Evolutionary conservation across 2,113 vertebrate species (phyloP).

Genomic region (Strix aluco): DNA sequence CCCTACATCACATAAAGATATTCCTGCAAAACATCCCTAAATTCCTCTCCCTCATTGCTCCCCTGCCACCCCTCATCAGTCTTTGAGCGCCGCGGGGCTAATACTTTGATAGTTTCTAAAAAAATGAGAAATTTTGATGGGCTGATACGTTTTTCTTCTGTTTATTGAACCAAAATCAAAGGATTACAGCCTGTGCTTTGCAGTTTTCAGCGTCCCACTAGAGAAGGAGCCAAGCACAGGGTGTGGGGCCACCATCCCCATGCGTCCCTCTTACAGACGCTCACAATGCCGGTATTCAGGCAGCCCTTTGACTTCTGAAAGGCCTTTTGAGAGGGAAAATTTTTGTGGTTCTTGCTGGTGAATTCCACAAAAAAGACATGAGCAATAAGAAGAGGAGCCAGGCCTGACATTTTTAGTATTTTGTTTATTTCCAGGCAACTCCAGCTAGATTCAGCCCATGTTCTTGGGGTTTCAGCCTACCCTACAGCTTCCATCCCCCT

Average conservation of each 20-base stretch:
- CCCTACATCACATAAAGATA: too few relatives aligned
- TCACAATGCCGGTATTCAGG: not conserved
- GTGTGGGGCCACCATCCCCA: rapidly evolving
- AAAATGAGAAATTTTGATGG: not conserved
- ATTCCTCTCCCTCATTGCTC: not conserved
- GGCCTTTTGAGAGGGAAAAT: not conserved
- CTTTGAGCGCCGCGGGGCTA: not conserved
- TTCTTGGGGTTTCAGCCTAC: not conserved
- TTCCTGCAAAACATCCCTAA: not conserved
- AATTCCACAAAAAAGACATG: not conserved
- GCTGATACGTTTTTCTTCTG: rapidly evolving
- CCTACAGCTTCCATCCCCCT: not conserved
- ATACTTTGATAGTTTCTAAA: not conserved
- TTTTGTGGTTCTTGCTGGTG: not conserved
- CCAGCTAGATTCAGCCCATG: not conserved
- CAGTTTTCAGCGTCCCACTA: not conserved
- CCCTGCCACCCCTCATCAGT: not conserved
- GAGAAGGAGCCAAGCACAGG: not conserved
- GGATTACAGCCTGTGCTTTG: not conserved
- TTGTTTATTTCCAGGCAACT: not conserved
- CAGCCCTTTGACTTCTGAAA: conserved; percentile 15
- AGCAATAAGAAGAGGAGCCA: not conserved
- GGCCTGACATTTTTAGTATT: not conserved
- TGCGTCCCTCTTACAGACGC: rapidly evolving
- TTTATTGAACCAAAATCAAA: rapidly evolving